A percentile compares a stretch with the other conserved stretches of the same genome.
phyloP scores from a whole-genome alignment of 2,888 invertebrate genomes.

The Cerceris ruficornis region DNA sequence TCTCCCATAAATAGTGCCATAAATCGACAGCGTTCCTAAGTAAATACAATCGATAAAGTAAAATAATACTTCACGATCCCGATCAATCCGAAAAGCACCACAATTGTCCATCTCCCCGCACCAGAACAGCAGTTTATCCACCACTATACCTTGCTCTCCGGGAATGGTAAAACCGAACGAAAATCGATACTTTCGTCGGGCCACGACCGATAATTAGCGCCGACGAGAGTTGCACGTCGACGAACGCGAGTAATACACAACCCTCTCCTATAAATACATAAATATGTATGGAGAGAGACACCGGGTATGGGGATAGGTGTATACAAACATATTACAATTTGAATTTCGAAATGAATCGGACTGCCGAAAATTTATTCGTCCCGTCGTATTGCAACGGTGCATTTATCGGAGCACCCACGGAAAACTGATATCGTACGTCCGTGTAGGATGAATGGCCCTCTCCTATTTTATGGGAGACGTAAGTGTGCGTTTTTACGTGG shows the following conservation, averaged over 20 bases:
- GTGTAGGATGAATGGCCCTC: conserved; percentile 49
- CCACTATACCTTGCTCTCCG: not conserved
- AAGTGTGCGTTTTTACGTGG: conserved; percentile 54
- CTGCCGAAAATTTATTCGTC: conserved; percentile 61
- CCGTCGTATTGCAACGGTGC: conserved; percentile 46
- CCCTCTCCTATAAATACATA: conserved; percentile 42
- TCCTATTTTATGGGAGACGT: conserved; percentile 40
- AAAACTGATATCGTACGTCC: conserved; percentile 61
- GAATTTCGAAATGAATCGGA: conserved; percentile 64
- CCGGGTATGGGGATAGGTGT: not conserved
- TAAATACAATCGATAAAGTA: no score
- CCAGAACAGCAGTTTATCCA: not conserved
- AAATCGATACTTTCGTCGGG: conserved; percentile 31
- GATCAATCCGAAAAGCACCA: no score
- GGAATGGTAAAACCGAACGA: not conserved
- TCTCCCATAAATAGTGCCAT: no score
- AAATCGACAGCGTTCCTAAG: no score
- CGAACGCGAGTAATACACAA: conserved; percentile 4
- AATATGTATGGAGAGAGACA: conserved; percentile 43
- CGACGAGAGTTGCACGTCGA: conserved; percentile 2
- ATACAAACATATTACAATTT: conserved; percentile 64
- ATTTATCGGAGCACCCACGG: conserved; percentile 57
- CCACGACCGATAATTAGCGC: conserved; percentile 49
- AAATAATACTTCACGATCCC: no score
- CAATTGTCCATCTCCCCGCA: not conserved